Conservation (phyloP, 2,888 invertebrate genomes). For the Uloborus plumipes region DNA sequence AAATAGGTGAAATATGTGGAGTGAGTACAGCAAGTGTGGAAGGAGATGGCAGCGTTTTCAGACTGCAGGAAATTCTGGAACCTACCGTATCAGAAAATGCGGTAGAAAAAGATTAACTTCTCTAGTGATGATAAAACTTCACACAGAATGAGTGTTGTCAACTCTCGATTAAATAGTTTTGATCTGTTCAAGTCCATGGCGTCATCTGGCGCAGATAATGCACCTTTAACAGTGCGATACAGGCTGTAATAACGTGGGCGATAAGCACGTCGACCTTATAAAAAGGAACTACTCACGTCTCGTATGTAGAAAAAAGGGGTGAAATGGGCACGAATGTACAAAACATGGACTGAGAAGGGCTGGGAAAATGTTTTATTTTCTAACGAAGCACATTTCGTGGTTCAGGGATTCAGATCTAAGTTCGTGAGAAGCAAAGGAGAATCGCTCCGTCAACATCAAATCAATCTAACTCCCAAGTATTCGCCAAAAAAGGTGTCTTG, state of each 20-base stretch:
- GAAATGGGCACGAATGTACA: not conserved
- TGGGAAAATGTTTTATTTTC: constrained; percentile 2
- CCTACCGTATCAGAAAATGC: no score
- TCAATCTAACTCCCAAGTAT: not conserved
- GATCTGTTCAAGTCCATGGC: constrained; percentile 1
- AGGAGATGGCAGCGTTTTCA: no score
- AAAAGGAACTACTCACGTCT: not conserved
- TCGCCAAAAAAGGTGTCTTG: not conserved
- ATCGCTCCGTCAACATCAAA: not conserved
- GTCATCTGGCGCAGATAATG: not conserved
- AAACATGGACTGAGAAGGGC: not conserved
- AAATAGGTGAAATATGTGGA: no score
- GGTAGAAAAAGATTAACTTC: no score
- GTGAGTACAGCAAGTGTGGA: no score
- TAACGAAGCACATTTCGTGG: no score
- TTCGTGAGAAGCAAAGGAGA: constrained; percentile 11
- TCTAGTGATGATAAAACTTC: not conserved
- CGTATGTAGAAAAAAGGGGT: not conserved
- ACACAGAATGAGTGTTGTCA: constrained; percentile 12
- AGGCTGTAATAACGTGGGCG: constrained; percentile 2
- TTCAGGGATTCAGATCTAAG: not conserved
- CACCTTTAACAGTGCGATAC: constrained; percentile 13
- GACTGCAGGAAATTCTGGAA: no score
- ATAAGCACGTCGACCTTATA: constrained; percentile 3
- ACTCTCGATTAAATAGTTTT: constrained; percentile 6